Evolutionary conservation across 2,797 vertebrate species (phyloP).

Genomic region (Onychomys torridus): DNA sequence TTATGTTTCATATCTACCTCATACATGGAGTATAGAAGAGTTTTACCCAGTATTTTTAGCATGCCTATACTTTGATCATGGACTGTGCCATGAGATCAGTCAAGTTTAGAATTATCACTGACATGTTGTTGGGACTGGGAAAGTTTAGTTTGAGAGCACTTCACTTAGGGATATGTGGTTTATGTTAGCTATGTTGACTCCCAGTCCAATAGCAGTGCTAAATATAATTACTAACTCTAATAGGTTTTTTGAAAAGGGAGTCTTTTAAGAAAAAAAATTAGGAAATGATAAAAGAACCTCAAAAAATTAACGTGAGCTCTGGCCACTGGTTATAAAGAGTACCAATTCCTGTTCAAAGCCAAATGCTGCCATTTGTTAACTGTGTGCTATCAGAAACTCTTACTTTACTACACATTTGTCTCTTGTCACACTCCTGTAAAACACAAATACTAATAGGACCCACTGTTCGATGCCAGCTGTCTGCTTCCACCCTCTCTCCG

Average conservation of each 20-base stretch:
- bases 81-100: background rate
- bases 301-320: background rate
- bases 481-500: background rate
- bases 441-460: background rate
- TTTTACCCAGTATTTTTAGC: background rate
- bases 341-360: background rate
- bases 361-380: background rate
- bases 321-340: background rate
- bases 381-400: background rate
- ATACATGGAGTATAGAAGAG: background rate
- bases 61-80: background rate
- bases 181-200: background rate
- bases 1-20: background rate
- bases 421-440: background rate
- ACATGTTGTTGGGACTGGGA: background rate
- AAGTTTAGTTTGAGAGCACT: background rate
- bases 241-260: background rate
- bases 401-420: background rate
- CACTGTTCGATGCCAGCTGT: background rate
- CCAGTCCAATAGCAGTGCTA: background rate
- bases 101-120: background rate
- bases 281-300: background rate
- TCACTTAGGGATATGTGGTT: background rate
- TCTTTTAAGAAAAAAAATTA: conserved; percentile 7
- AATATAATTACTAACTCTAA: background rate